phyloP scores from a whole-genome alignment of 2,797 vertebrate genomes.

The Eutrigla gurnardus region DNA sequence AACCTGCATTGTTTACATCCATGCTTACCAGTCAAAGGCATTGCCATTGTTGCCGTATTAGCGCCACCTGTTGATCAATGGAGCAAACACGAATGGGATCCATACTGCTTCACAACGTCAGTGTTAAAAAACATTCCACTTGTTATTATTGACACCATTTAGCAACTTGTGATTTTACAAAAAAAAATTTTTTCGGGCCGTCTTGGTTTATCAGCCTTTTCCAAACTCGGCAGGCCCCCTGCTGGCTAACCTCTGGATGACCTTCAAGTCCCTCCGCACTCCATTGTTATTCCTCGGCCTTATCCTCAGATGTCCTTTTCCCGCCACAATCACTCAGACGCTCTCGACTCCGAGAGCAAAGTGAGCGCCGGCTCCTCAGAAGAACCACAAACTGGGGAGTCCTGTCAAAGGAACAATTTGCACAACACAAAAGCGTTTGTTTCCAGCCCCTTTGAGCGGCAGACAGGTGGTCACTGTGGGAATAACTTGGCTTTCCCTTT shows the following conservation, averaged over 20 bases:
- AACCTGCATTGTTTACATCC: neutral
- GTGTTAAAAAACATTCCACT: neutral
- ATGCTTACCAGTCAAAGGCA: neutral
- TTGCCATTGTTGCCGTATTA: neutral
- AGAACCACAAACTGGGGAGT: conserved; percentile 58
- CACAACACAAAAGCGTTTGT: conserved; percentile 78
- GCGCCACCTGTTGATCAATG: neutral
- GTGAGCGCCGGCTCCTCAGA: conserved; percentile 49
- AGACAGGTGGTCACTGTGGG: conserved; percentile 67
- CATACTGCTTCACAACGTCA: neutral
- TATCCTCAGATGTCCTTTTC: conserved; percentile 56
- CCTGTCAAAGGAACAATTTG: conserved; percentile 76
- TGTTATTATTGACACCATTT: neutral
- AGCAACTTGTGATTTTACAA: neutral
- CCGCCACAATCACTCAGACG: conserved; percentile 56
- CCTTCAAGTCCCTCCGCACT: conserved; percentile 61
- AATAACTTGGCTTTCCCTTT: conserved; percentile 62
- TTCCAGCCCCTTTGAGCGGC: conserved; percentile 55
- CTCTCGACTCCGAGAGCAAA: conserved; percentile 53
- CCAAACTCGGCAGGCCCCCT: conserved; percentile 34
- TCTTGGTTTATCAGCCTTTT: conserved; percentile 27
- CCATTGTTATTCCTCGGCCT: conserved; percentile 61
- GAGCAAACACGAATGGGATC: neutral
- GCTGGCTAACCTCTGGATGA: conserved; percentile 71
- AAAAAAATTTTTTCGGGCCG: conserved; percentile 23